Evolutionary conservation across 2,113 vertebrate species (phyloP), one percentile per base, ranked within the genome.

Genomic region (Haemorhous mexicanus): DNA sequence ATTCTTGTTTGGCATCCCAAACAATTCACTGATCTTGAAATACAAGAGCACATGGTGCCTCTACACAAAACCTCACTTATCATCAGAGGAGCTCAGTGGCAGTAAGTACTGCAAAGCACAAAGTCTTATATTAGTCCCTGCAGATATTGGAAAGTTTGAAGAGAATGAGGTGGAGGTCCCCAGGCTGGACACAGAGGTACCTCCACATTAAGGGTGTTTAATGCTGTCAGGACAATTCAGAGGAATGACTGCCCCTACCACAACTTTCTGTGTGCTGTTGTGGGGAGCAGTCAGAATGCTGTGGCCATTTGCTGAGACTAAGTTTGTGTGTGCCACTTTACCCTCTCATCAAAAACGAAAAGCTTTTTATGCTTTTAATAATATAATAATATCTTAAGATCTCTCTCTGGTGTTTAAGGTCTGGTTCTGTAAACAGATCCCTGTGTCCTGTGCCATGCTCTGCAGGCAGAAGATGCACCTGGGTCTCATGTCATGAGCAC

Each of bases 31-130:
- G 76, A 39, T 62, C 59, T 62, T 41, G 39, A 61, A 83, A 66
- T 73, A 41, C 27, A 87, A 80, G 55, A 67, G 13, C 27, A 50
- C 32, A 15, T 6, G 16, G 11, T 62, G 39, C 73, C 92, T 94
- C 58, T 52, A 12, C 24, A 47, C 26, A 64, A 66, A 74, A 39
- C 23, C 35, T 89, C 16, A 33, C 43, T 63, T 44, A 70, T 30
- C 39, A 75, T 37, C 30, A 70, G n/a, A 68, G 66, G 92, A 76
- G 49, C 41, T 91, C 3, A 2, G 53, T 26, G 80, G 37, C 74
- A 61, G 3, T 44, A 64, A 64, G 27, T 44, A 44, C 49, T 61
- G 28, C 30, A 27, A n/a, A 72, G 20, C 0, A 0, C 2, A 4
- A 69, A 94, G 58, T 12, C 14, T 90, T 85, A 28, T 56, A 13